Evolutionary conservation across 2,797 vertebrate genomes (phyloP).

Genomic region (Leptatherina wallacei): DNA sequence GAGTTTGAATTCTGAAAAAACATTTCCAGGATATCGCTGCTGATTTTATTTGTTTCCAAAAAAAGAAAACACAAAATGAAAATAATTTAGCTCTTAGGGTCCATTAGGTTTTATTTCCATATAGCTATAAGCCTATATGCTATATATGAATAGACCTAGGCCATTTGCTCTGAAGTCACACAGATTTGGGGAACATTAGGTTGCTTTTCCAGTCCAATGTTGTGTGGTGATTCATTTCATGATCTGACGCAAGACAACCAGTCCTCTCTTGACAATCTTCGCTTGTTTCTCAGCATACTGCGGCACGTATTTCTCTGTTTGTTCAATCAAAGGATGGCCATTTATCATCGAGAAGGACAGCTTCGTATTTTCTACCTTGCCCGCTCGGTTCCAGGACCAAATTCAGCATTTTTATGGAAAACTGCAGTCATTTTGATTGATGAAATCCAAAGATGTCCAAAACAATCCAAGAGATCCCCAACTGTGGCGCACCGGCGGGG

Average conservation of each 20-base stretch:
- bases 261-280: slow-evolving; percentile 53
- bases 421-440: slow-evolving; percentile 99
- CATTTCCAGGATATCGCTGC: neutral
- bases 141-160: neutral
- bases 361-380: slow-evolving; percentile 97
- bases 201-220: slow-evolving; percentile 25
- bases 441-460: slow-evolving; percentile 99
- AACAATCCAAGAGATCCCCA: slow-evolving; percentile 98
- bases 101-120: neutral
- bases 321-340: slow-evolving; percentile 96
- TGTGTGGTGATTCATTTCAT: slow-evolving; percentile 46
- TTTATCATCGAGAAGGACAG: slow-evolving; percentile 99
- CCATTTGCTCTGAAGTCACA: slow-evolving; percentile 1
- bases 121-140: neutral
- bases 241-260: slow-evolving; percentile 45
- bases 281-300: slow-evolving; percentile 62
- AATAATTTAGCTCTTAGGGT: neutral
- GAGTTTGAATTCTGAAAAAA: slow-evolving; percentile 1
- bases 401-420: slow-evolving; percentile 99
- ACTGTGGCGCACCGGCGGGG: slow-evolving; percentile 98
- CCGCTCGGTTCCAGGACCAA: slow-evolving; percentile 94
- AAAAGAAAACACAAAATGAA: neutral
- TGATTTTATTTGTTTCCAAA: neutral
- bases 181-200: slow-evolving; percentile 22
- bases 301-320: slow-evolving; percentile 84